Percentiles rank a stretch among this genome's conserved stretches.
These are phyloP conservation scores for Antedon mediterranea DNA, from an alignment of 53 echinoderm and acorn worm genomes.

Conservation along the genomic window DNA sequence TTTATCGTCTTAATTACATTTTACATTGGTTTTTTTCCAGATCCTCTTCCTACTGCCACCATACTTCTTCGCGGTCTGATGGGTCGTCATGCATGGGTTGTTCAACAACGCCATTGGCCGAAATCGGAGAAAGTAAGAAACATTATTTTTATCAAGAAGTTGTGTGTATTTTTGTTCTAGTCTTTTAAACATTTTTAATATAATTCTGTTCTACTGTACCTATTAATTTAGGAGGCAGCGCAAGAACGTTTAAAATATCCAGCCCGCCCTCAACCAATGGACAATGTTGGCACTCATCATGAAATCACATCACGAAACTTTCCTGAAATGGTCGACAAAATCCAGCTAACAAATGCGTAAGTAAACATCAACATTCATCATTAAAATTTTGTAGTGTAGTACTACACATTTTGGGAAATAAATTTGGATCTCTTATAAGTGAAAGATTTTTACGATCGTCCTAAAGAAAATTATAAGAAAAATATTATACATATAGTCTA, in stretches of 20 bases:
- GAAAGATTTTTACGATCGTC: too few relatives aligned
- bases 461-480: too few relatives aligned
- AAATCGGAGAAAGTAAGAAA: slow-evolving; percentile 61
- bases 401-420: too few relatives aligned
- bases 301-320: slow-evolving; percentile 77
- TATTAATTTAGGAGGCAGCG: slow-evolving; percentile 25
- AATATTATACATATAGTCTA: too few relatives aligned
- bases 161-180: too few relatives aligned
- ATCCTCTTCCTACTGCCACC: slow-evolving; percentile 62
- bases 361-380: slow-evolving; percentile 1
- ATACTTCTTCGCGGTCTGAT: slow-evolving; percentile 61
- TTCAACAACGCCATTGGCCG: slow-evolving; percentile 67
- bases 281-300: slow-evolving; percentile 66
- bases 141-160: too few relatives aligned
- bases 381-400: too few relatives aligned
- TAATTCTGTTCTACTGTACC: too few relatives aligned
- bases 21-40: slow-evolving; percentile 18
- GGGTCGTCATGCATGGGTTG: slow-evolving; percentile 87
- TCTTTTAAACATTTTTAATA: too few relatives aligned
- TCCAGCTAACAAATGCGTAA: slow-evolving; percentile 75
- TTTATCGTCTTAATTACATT: not conserved
- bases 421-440: too few relatives aligned
- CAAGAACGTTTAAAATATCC: slow-evolving; percentile 31
- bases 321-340: slow-evolving; percentile 74
- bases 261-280: slow-evolving; percentile 54